phyloP scores from a whole-genome alignment of 2,797 vertebrate genomes.

The Pipistrellus pygmaeus region DNA sequence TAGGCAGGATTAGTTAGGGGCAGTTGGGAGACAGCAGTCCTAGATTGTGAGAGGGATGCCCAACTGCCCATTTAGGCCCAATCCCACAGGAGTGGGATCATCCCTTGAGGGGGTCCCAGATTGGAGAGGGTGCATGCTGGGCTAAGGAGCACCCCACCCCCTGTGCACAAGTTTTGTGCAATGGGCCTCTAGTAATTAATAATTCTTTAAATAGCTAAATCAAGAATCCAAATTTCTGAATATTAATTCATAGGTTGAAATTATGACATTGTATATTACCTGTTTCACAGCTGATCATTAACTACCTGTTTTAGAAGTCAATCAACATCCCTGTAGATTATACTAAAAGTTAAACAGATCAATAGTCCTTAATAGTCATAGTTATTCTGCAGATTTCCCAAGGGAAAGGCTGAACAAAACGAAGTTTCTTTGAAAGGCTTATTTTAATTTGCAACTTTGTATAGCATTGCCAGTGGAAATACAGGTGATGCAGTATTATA shows the following conservation, averaged over 20 bases:
- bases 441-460: not conserved
- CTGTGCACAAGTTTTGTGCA: too few species aligned
- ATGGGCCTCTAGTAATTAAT: not conserved
- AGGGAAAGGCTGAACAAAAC: not conserved
- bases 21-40: too few species aligned
- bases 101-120: too few species aligned
- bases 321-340: conserved; percentile 49
- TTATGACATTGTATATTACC: not conserved
- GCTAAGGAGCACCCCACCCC: too few species aligned
- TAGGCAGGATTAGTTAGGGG: too few species aligned
- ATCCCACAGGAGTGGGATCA: too few species aligned
- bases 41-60: too few species aligned
- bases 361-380: conserved; percentile 16
- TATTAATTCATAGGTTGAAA: conserved; percentile 20
- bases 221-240: conserved; percentile 7
- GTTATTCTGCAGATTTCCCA: conserved; percentile 4
- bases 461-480: not conserved
- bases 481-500: not conserved
- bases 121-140: too few species aligned
- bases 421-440: not conserved
- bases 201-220: not conserved
- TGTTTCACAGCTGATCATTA: conserved; percentile 59
- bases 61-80: too few species aligned
- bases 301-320: conserved; percentile 43
- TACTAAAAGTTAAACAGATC: conserved; percentile 62